phyloP scores from a whole-genome alignment of 2,797 vertebrate species.

The Menidia menidia region DNA sequence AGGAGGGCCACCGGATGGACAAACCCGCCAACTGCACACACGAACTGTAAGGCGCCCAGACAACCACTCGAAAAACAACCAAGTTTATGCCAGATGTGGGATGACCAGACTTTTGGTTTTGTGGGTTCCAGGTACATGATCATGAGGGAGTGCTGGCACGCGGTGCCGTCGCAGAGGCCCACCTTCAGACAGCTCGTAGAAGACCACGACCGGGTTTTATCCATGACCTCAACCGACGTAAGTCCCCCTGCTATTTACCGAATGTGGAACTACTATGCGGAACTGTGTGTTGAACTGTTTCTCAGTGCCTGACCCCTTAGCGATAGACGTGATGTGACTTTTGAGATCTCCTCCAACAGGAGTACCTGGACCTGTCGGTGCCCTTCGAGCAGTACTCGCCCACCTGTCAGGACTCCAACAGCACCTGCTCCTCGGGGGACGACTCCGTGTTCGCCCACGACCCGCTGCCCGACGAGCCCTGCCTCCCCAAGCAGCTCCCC shows the following conservation, averaged over 20 bases:
- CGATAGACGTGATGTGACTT: slow-evolving; percentile 29
- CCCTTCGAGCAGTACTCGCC: slow-evolving; percentile 98
- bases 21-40: slow-evolving; percentile 98
- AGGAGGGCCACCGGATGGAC: slow-evolving; percentile 99
- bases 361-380: slow-evolving; percentile 90
- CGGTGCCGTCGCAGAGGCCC: slow-evolving; percentile 93
- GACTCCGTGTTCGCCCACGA: slow-evolving; percentile 98
- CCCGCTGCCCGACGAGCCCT: slow-evolving; percentile 90
- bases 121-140: slow-evolving; percentile 92
- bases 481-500: slow-evolving; percentile 88
- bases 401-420: slow-evolving; percentile 93
- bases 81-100: not conserved
- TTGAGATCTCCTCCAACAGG: slow-evolving; percentile 58
- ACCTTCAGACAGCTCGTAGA: slow-evolving; percentile 99
- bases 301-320: too few relatives aligned
- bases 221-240: slow-evolving; percentile 94
- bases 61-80: too few relatives aligned
- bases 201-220: slow-evolving; percentile 94
- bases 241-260: slow-evolving; percentile 67
- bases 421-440: slow-evolving; percentile 95
- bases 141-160: slow-evolving; percentile 99
- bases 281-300: too few relatives aligned
- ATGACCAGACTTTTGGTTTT: not conserved
- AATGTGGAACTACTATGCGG: not conserved
- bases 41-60: slow-evolving; percentile 85